These are phyloP conservation scores for Acrocephalus scirpaceus DNA, from an alignment of 2,797 vertebrate genomes.

Conservation along the genomic window DNA sequence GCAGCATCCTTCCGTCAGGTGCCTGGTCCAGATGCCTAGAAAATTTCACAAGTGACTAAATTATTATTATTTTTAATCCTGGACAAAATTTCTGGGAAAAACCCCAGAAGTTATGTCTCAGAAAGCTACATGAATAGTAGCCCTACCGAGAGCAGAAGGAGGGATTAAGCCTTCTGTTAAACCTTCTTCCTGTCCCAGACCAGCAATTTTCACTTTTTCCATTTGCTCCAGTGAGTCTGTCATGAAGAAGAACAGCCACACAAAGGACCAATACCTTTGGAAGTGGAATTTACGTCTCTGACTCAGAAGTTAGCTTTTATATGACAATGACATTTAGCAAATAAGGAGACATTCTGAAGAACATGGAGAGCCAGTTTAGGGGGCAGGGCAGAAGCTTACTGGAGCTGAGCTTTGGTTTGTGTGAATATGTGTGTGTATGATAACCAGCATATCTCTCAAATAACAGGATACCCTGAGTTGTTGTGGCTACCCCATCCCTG, in stretches of 20 bases:
- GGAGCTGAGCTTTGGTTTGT: neutral
- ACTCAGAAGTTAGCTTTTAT: neutral
- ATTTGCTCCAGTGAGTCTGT: neutral
- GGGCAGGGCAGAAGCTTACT: neutral
- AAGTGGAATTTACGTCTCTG: neutral
- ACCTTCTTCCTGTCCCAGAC: neutral
- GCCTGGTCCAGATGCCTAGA: neutral
- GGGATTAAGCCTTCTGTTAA: neutral
- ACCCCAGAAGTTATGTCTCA: rapidly evolving
- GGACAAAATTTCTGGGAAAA: neutral
- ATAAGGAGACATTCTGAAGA: neutral
- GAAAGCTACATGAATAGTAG: neutral
- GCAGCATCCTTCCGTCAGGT: neutral
- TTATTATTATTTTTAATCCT: neutral
- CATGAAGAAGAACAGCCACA: neutral
- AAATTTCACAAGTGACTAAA: neutral
- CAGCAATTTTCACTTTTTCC: neutral
- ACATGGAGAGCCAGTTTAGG: neutral
- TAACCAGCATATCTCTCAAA: neutral
- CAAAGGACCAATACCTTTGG: neutral
- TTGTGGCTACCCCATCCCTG: neutral
- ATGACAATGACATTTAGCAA: neutral
- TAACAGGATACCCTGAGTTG: neutral
- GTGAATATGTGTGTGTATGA: neutral
- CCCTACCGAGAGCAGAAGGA: neutral